Conservation (phyloP, 2,888 invertebrate species). For the Andricus quercusramuli region DNA sequence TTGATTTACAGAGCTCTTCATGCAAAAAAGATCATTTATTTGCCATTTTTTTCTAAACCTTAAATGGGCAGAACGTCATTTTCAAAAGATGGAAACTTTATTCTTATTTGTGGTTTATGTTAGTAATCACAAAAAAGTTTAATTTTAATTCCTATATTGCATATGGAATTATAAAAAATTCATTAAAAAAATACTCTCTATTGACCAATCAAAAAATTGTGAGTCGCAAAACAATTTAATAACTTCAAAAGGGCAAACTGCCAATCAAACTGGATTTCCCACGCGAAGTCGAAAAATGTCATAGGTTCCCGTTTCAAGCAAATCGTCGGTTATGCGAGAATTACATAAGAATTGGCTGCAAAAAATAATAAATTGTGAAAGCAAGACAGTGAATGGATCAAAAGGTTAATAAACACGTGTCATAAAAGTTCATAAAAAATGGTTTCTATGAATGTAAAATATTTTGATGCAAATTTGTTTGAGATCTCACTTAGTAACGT, state of each 20-base stretch:
- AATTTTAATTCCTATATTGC: neutral
- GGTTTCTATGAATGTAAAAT: neutral
- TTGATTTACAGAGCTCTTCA: neutral
- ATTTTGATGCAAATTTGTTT: neutral
- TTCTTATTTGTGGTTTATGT: neutral
- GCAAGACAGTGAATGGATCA: slow-evolving; percentile 21
- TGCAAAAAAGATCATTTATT: neutral
- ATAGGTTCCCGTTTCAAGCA: slow-evolving; percentile 9
- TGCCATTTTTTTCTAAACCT: neutral
- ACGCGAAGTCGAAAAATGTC: slow-evolving; percentile 14
- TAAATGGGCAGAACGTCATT: neutral
- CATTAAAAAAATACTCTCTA: neutral
- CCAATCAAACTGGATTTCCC: neutral
- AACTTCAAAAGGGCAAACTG: neutral
- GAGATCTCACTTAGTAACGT: neutral
- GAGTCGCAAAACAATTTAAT: neutral
- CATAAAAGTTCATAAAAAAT: slow-evolving; percentile 25
- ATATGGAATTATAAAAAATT: neutral
- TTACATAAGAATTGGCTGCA: slow-evolving; percentile 32
- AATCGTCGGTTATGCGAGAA: slow-evolving; percentile 2
- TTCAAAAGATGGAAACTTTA: neutral
- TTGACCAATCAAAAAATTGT: neutral
- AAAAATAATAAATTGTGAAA: slow-evolving; percentile 39
- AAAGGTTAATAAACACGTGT: slow-evolving; percentile 33
- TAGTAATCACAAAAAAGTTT: too few species aligned